Conservation (phyloP, 2,113 vertebrate species). For the Semnornis frantzii region DNA sequence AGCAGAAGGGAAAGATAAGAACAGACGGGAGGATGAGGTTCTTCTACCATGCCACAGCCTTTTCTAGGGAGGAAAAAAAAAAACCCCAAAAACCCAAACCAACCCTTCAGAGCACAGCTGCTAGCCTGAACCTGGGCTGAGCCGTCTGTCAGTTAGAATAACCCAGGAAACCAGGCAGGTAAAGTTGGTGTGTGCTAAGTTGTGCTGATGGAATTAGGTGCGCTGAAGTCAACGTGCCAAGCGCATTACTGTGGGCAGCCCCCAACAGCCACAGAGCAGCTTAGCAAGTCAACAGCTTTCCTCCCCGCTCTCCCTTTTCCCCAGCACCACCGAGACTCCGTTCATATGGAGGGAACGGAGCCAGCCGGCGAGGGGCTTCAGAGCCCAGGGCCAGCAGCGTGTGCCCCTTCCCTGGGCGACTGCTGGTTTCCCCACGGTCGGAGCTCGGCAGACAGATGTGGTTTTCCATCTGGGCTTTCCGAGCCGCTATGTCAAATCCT, state of each 20-base stretch:
- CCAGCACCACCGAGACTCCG: not conserved
- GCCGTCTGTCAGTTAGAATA: not conserved
- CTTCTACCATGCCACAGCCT: not conserved
- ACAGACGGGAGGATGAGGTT: not conserved
- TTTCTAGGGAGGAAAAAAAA: not conserved
- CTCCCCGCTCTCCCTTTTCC: not conserved
- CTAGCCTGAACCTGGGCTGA: not conserved
- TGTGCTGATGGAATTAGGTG: not conserved
- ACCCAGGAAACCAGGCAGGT: not conserved
- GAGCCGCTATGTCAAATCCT: not conserved
- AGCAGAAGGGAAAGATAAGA: not conserved
- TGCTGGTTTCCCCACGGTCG: not conserved
- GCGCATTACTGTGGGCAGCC: not conserved
- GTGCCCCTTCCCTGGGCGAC: not conserved
- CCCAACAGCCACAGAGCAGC: not conserved
- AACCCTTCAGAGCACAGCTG: not conserved
- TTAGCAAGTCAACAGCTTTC: not conserved
- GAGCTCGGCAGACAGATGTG: not conserved
- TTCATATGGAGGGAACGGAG: fast-evolving
- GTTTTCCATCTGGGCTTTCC: not conserved
- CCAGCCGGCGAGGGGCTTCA: not conserved
- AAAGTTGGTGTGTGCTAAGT: constrained; percentile 8
- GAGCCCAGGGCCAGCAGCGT: not conserved
- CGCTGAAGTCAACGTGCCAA: not conserved
- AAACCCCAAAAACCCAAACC: too few relatives aligned